Conservation (phyloP, 2,888 invertebrate genomes). For the Tipula confusa region DNA sequence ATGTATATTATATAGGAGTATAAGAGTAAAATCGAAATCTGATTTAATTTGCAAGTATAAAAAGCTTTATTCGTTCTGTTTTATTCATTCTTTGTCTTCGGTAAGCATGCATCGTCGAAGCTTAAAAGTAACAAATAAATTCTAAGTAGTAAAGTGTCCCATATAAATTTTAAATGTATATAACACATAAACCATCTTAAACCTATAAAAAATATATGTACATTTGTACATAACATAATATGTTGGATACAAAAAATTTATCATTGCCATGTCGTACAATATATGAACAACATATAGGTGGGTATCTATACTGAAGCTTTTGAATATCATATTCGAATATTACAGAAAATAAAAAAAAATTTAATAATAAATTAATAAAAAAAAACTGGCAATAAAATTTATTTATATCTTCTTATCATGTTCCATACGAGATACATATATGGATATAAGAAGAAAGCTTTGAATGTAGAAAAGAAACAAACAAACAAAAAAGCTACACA, state of each 20-base stretch:
- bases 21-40: no score
- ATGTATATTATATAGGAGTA: no score
- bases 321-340: not conserved
- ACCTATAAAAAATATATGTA: not conserved
- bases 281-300: not conserved
- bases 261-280: not conserved
- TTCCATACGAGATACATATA: not conserved
- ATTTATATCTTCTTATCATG: not conserved
- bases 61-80: no score
- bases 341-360: not conserved
- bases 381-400: not conserved
- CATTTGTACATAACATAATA: not conserved
- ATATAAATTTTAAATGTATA: not conserved
- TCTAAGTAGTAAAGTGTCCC: not conserved
- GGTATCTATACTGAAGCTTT: not conserved
- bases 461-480: not conserved
- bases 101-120: no score
- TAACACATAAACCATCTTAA: slow-evolving; percentile 6
- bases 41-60: no score
- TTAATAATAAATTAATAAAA: not conserved
- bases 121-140: not conserved
- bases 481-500: no score
- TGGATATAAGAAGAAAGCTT: not conserved
- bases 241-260: not conserved
- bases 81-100: no score